Conservation (phyloP, 2,888 invertebrate genomes). For the Acrobasis suavella region DNA sequence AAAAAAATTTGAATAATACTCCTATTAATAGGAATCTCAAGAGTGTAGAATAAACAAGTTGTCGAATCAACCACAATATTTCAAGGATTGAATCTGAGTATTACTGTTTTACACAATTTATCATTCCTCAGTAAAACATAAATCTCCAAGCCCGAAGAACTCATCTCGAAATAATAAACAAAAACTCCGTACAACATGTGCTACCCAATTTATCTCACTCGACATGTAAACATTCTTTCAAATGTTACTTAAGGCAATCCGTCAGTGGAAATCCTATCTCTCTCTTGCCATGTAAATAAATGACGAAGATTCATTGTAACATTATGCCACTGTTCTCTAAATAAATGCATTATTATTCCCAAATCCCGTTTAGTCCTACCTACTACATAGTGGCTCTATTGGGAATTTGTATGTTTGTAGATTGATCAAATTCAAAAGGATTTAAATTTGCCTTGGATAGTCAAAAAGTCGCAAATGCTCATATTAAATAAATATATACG, state of each 20-base stretch:
- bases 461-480: too few relatives aligned
- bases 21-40: too few relatives aligned
- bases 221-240: slow-evolving; percentile 13
- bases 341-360: slow-evolving; percentile 45
- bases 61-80: too few relatives aligned
- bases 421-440: too few relatives aligned
- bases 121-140: neutral
- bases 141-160: neutral
- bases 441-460: too few relatives aligned
- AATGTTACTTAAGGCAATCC: slow-evolving; percentile 4
- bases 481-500: too few relatives aligned
- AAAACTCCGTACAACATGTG: neutral
- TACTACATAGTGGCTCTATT: too few relatives aligned
- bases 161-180: neutral
- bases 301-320: slow-evolving; percentile 53
- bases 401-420: too few relatives aligned
- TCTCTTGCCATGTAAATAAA: slow-evolving; percentile 40
- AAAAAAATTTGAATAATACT: too few relatives aligned
- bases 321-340: slow-evolving; percentile 48
- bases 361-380: too few relatives aligned
- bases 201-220: slow-evolving; percentile 1
- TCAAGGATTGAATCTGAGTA: too few relatives aligned
- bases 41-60: too few relatives aligned
- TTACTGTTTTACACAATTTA: neutral
- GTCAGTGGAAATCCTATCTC: neutral